Evolutionary conservation across 2,888 invertebrate species (phyloP), one percentile per base, ranked within the genome.

Genomic region (Mongoloraphidia duomilia): DNA sequence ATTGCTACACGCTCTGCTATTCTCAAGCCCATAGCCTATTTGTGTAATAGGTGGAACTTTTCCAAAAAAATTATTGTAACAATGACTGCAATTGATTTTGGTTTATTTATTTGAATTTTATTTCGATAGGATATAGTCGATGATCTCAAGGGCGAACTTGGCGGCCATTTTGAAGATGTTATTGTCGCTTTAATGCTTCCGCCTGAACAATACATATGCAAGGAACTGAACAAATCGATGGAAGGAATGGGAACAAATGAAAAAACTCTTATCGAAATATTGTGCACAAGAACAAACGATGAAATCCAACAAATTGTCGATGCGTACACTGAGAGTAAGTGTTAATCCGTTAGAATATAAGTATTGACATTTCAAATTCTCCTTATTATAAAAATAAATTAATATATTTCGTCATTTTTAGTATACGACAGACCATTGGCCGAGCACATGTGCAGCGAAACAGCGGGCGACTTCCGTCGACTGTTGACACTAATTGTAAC

Each of bases 161-260:
- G 84, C 38, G 86, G 86, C 9, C 74, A 80, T 60, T 86, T 86
- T 65, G 84, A 85, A 62, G 79, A 82, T 59, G 77, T 82, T 35
- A 78, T 84, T 53, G 66, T 84, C 40, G 85, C 79, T 0, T 69
- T 87, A 46, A 80, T 84, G 77, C 67, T 70, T 58, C 78, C 79
- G 0, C 77, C 80, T 0, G 74, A 74, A 49, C 80, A 82, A 60
- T 86, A 78, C 64, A 71, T 85, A 52, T 84, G 84, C 64, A 77
- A 79, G 62, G 78, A 85, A 63, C 68, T 88, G 49, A 73, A 84
- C 63, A 71, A 76, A 56, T 81, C 85, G 48, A 86, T 88, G 75
- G 73, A 76, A 38, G 85, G 86, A 0, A 59, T 80, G 51, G 87
- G 87, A 44, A 87, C 87, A 0, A 80, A 84, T 54, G 86, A 86